Conservation (phyloP, 2,888 invertebrate genomes). For the Brachyopa scutellaris region DNA sequence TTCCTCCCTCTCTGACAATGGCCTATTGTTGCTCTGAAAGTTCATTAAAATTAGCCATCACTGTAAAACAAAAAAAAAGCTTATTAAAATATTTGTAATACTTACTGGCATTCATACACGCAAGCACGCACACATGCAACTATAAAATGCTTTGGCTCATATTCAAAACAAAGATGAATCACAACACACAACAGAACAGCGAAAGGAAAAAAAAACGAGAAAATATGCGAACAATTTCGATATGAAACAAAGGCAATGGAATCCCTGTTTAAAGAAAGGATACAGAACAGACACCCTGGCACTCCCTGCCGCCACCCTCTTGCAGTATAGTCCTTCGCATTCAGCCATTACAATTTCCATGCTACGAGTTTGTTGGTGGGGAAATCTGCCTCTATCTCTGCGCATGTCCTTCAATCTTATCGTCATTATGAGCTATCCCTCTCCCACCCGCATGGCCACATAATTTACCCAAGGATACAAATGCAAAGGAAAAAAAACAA, state of each 20-base stretch:
- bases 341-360: conserved; percentile 58
- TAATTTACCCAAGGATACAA: conserved; percentile 33
- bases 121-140: conserved; percentile 6
- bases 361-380: conserved; percentile 36
- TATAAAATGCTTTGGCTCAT: too few relatives aligned
- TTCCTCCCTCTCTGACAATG: too few relatives aligned
- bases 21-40: neutral
- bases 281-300: too few relatives aligned
- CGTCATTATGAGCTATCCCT: conserved; percentile 11
- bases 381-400: conserved; percentile 26
- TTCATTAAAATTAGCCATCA: conserved; percentile 54
- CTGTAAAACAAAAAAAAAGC: conserved; percentile 65
- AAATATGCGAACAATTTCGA: conserved; percentile 70
- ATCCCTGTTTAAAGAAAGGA: conserved; percentile 36
- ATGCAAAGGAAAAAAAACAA: too few relatives aligned
- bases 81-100: conserved; percentile 64
- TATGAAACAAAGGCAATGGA: conserved; percentile 69
- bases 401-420: conserved; percentile 43
- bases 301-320: conserved; percentile 1
- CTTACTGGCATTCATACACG: conserved; percentile 6
- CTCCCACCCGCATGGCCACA: conserved; percentile 24
- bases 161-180: conserved; percentile 65
- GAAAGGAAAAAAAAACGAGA: conserved; percentile 28
- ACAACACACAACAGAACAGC: too few relatives aligned
- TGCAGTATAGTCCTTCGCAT: conserved; percentile 32